Percentiles rank a stretch among this genome's conserved stretches.
Conservation (phyloP, 2,797 vertebrate species). For the Tokudaia tokunoshimensis region DNA sequence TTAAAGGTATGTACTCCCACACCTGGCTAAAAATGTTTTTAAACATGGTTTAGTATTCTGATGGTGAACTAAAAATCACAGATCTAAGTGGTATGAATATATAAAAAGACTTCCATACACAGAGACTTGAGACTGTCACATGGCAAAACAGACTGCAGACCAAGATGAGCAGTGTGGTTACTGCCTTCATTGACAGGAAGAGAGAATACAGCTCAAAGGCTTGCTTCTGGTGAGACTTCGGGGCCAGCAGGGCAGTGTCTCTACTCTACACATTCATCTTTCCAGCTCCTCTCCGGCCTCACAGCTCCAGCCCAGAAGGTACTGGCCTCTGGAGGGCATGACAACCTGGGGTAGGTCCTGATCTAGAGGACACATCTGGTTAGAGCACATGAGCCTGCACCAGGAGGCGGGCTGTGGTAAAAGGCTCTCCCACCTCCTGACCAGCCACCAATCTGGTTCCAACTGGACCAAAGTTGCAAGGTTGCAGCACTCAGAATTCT, state of each 20-base stretch:
- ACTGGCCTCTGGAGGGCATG: neutral
- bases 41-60: neutral
- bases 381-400: neutral
- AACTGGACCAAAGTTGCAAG: slow-evolving; percentile 65
- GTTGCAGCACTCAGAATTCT: slow-evolving; percentile 72
- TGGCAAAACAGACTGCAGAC: neutral
- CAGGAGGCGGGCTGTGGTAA: neutral
- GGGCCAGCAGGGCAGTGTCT: neutral
- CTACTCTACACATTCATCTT: accelerated
- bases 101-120: neutral
- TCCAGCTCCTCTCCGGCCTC: accelerated
- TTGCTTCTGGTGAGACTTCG: neutral
- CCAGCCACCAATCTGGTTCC: slow-evolving; percentile 33
- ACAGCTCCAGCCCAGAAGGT: accelerated
- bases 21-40: neutral
- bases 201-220: neutral
- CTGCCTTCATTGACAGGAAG: neutral
- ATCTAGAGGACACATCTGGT: neutral
- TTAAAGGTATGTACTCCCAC: neutral
- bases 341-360: neutral
- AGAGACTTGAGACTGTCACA: neutral
- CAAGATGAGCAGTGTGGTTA: accelerated
- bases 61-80: neutral
- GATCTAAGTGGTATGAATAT: neutral
- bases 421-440: neutral